Evolutionary conservation across 2,888 invertebrate genomes (phyloP).

Genomic region (Tetheella fluctuosa): DNA sequence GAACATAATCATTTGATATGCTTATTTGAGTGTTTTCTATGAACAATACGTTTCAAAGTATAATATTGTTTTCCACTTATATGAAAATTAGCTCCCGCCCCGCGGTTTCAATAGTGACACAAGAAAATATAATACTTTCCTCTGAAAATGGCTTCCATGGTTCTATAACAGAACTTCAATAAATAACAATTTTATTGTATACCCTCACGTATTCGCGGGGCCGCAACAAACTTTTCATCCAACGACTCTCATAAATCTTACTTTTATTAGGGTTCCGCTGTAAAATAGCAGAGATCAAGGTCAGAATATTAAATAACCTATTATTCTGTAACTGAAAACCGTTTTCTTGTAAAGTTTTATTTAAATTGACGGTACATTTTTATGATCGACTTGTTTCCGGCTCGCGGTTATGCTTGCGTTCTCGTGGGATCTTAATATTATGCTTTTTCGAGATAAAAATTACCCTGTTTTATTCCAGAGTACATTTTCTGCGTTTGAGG

Average conservation of each 20-base stretch:
- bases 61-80: background rate
- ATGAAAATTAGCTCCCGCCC: too few species aligned
- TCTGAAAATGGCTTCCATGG: background rate
- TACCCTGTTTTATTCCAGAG: too few species aligned
- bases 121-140: background rate
- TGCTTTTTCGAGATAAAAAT: too few species aligned
- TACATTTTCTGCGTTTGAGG: too few species aligned
- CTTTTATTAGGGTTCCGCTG: constrained; percentile 1
- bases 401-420: too few species aligned
- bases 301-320: background rate
- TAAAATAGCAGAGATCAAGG: background rate
- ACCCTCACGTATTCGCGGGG: background rate
- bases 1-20: background rate
- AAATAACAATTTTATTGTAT: constrained; percentile 1
- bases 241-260: background rate
- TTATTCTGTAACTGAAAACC: background rate
- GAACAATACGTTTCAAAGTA: too few species aligned
- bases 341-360: background rate
- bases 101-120: too few species aligned
- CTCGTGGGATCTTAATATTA: too few species aligned
- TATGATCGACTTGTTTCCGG: too few species aligned
- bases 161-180: background rate
- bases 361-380: too few species aligned
- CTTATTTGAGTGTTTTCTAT: too few species aligned
- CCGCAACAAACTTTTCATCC: constrained; percentile 1